These are phyloP conservation scores for Carettochelys insculpta DNA, from an alignment of 2,113 vertebrate species.

Conservation along the genomic window DNA sequence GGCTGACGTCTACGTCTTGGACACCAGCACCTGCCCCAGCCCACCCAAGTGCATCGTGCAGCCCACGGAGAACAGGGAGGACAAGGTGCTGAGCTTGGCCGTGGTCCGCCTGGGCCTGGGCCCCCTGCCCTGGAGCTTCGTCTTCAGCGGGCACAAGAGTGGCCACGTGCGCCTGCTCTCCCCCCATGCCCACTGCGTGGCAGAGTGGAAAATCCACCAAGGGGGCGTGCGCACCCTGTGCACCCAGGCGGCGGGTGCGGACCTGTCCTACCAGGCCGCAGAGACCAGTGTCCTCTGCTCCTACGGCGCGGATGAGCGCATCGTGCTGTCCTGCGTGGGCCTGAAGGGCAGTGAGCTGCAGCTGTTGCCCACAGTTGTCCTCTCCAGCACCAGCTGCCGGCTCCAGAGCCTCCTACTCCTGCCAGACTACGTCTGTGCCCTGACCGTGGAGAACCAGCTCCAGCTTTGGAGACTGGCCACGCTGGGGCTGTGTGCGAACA, in stretches of 20 bases:
- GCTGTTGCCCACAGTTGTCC: slow-evolving; percentile 26
- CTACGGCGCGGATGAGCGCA: slow-evolving; percentile 68
- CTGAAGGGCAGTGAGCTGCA: neutral
- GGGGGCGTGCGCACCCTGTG: slow-evolving; percentile 61
- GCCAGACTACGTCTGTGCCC: slow-evolving; percentile 59
- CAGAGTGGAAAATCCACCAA: slow-evolving; percentile 47
- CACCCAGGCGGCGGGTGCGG: neutral
- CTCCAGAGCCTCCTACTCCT: slow-evolving; percentile 60
- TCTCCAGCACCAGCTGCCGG: slow-evolving; percentile 49
- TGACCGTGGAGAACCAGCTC: slow-evolving; percentile 61
- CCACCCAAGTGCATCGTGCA: slow-evolving; percentile 65
- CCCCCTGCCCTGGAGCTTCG: slow-evolving; percentile 35
- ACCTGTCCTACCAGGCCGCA: neutral
- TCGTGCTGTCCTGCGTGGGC: slow-evolving; percentile 53
- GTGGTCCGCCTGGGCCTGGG: slow-evolving; percentile 50
- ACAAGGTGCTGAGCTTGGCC: slow-evolving; percentile 67
- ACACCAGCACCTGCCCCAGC: slow-evolving; percentile 65
- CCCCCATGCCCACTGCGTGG: slow-evolving; percentile 38
- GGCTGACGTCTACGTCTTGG: slow-evolving; percentile 66
- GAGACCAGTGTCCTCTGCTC: slow-evolving; percentile 65
- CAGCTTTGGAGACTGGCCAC: slow-evolving; percentile 61
- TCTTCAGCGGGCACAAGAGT: slow-evolving; percentile 69
- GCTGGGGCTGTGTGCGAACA: neutral
- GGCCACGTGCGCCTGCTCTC: slow-evolving; percentile 64
- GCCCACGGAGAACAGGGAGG: slow-evolving; percentile 16